A percentile compares a stretch with the other conserved stretches of the same genome.
Evolutionary conservation across 2,113 vertebrate species (phyloP).

Genomic region (Rafetus swinhoei): DNA sequence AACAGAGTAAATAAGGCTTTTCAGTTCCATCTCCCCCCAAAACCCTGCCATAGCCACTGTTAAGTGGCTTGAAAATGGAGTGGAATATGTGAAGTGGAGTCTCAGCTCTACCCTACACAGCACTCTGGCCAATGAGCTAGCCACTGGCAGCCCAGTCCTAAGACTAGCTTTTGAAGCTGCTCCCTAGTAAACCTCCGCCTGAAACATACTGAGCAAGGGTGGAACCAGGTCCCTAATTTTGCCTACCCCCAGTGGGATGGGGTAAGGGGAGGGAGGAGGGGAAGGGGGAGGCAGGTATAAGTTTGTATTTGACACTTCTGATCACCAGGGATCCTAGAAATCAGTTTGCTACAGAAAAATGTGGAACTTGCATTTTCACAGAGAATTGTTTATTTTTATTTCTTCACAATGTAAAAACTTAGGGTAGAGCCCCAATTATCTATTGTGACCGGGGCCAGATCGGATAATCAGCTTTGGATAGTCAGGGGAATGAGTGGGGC

Average conservation of each 20-base stretch:
- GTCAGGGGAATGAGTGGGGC: too few relatives aligned
- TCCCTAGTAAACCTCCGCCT: not conserved
- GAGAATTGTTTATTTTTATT: too few relatives aligned
- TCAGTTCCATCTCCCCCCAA: not conserved
- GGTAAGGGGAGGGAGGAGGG: too few relatives aligned
- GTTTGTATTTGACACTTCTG: not conserved
- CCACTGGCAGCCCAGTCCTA: rapidly evolving
- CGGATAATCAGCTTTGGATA: too few relatives aligned
- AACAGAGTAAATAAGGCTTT: rapidly evolving
- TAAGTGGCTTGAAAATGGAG: rapidly evolving
- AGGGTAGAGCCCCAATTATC: too few relatives aligned
- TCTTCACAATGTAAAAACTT: too few relatives aligned
- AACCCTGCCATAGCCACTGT: rapidly evolving
- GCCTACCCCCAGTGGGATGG: too few relatives aligned
- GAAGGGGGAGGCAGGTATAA: not conserved
- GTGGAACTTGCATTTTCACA: too few relatives aligned
- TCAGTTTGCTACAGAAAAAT: too few relatives aligned
- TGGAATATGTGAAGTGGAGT: not conserved
- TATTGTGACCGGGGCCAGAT: too few relatives aligned
- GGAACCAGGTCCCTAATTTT: not conserved
- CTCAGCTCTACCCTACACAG: not conserved
- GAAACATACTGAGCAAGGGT: not conserved
- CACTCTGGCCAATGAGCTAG: not conserved
- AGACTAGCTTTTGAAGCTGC: not conserved
- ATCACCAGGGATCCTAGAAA: too few relatives aligned